These are phyloP conservation scores for Rhinophrynus dorsalis DNA, from an alignment of 2,797 vertebrate species.

Conservation along the genomic window DNA sequence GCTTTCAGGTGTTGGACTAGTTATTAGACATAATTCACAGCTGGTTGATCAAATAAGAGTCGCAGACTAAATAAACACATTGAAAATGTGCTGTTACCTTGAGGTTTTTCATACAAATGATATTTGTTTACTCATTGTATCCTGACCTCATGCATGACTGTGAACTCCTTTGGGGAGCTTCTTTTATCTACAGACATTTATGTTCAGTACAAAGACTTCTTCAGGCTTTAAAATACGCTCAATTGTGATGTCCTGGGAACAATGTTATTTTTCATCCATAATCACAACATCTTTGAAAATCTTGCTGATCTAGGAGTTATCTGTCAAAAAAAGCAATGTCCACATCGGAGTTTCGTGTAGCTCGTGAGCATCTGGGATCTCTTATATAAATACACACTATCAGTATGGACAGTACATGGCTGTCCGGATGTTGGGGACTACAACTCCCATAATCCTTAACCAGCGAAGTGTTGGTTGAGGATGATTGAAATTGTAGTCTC, in stretches of 20 bases:
- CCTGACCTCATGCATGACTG: not conserved
- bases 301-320: not conserved
- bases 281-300: conserved; percentile 12
- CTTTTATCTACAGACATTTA: not conserved
- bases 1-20: not conserved
- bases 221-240: not conserved
- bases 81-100: not conserved
- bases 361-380: too few relatives aligned
- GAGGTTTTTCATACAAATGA: not conserved
- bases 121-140: not conserved
- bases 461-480: too few relatives aligned
- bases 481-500: too few relatives aligned
- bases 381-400: too few relatives aligned
- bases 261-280: not conserved
- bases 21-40: not conserved
- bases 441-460: too few relatives aligned
- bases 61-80: conserved; percentile 5
- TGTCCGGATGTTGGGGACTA: too few relatives aligned
- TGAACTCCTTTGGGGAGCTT: not conserved
- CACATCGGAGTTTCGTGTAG: too few relatives aligned
- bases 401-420: too few relatives aligned
- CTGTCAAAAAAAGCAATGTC: too few relatives aligned
- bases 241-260: not conserved
- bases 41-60: not conserved
- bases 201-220: not conserved